Evolutionary conservation across 2,888 invertebrate species (phyloP), one percentile per base, ranked within the genome.

Genomic region (Erebia aethiops): DNA sequence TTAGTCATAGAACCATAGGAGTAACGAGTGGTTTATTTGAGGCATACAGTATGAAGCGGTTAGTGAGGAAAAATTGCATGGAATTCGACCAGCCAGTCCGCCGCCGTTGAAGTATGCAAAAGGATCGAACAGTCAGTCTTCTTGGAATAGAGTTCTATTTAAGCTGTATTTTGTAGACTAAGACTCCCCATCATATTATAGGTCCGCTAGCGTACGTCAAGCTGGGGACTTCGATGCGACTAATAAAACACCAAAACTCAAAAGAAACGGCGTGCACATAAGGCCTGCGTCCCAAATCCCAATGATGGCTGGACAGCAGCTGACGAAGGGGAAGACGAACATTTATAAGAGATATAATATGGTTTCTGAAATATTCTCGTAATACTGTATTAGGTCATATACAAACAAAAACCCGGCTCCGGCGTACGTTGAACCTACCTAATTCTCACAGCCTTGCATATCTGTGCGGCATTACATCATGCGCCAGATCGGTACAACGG

Each of bases 381-480:
- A 16, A 52, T 9, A 2, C n/a, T 13, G 13, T 62, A 26, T 62
- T 49, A 46, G 62, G 13, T 62, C 46, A 61, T 61, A 18, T 13
- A 9, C 21, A 14, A 49, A 49, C 1, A 62, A 71, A 52, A 67
- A 52, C 52, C 21, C 41, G 58, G 63, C 63, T 52, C 54, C 46
- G 58, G 3, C 52, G 71, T 67, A 63, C 58, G 18, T 63, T 67
- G 71, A 71, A 74, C 71, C 70, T 67, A 71, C 71, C 74, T 70
- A 70, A 41, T 74, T 74, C 74, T 61, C 71, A 74, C 70, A 74
- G 70, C 70, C 74, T 70, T 68, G 72, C 62, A 62, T 73, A 64
- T 63, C 60, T 57, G 58, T 60, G 43, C 54, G 51, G 49, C 63
- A 67, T 71, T 70, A 71, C 74, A 71, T 67, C 71, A 65, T 65